Conservation (phyloP, 1,140 invertebrate genomes). For the Drosophila mojavensis region DNA sequence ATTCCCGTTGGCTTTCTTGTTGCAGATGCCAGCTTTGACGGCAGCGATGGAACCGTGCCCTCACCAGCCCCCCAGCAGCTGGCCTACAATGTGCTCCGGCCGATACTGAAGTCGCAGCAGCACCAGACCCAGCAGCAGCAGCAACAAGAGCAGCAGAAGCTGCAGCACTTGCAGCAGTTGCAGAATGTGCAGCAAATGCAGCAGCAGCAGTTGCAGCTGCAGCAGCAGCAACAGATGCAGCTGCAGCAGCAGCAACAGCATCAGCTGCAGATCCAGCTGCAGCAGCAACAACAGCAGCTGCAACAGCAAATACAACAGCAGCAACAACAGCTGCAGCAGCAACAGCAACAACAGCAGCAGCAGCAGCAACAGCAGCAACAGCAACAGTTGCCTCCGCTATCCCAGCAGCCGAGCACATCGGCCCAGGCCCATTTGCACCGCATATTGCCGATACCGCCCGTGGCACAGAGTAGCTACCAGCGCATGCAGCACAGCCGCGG, state of each 20-base stretch:
- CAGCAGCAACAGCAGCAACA: neutral
- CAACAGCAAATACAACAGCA: conserved; percentile 21
- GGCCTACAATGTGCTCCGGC: conserved; percentile 69
- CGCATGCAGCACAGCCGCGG: no score
- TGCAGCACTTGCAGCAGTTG: conserved; percentile 22
- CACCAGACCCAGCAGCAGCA: conserved; percentile 11
- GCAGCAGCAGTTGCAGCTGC: conserved; percentile 13
- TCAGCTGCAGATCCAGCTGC: conserved; percentile 14
- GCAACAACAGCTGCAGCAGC: conserved; percentile 21
- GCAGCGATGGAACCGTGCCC: conserved; percentile 65
- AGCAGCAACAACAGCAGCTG: conserved; percentile 9
- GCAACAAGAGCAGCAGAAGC: neutral
- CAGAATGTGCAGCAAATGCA: conserved; percentile 4
- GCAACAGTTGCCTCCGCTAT: neutral
- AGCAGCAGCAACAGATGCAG: conserved; percentile 8
- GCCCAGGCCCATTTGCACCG: neutral
- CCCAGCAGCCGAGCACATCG: conserved; percentile 32
- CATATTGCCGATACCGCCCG: no score
- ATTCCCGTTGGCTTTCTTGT: no score
- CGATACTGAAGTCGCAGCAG: conserved; percentile 71
- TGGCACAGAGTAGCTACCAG: no score
- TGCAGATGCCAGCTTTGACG: conserved; percentile 74
- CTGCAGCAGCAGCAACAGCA: conserved; percentile 21
- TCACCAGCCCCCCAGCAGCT: conserved; percentile 63
- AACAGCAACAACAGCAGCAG: conserved; percentile 44